Evolutionary conservation across 2,888 invertebrate genomes (phyloP).

Genomic region (Archips crataeganus): DNA sequence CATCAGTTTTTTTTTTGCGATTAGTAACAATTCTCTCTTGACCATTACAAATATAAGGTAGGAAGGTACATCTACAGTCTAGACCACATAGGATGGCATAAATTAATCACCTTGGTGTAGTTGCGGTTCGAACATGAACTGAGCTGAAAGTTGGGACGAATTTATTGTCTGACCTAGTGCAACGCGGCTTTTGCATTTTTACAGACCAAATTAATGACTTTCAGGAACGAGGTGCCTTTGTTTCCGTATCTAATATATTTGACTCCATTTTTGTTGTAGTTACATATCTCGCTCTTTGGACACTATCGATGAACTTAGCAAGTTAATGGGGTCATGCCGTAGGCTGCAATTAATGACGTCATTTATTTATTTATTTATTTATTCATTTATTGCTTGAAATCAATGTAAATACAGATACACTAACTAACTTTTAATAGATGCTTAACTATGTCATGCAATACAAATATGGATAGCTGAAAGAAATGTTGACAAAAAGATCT

Average conservation of each 20-base stretch:
- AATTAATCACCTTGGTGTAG: constrained; percentile 16
- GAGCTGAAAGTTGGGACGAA: constrained; percentile 33
- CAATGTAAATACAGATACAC: no score
- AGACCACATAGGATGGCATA: constrained; percentile 16
- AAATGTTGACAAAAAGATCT: no score
- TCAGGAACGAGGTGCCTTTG: background rate
- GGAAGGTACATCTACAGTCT: background rate
- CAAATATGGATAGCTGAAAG: no score
- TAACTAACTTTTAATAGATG: no score
- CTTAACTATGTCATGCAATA: no score
- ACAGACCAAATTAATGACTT: constrained; percentile 3
- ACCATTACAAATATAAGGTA: constrained; percentile 8
- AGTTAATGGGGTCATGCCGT: no score
- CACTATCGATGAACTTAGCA: no score
- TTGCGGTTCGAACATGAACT: constrained; percentile 22
- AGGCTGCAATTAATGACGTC: no score
- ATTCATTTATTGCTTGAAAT: no score
- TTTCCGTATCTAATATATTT: background rate
- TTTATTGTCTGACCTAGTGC: constrained; percentile 27
- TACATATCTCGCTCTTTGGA: background rate
- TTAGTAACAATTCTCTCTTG: background rate
- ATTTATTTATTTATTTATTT: no score
- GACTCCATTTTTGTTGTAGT: background rate
- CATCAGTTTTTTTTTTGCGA: no score
- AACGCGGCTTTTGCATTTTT: constrained; percentile 6